Evolutionary conservation across 1,140 invertebrate genomes (phyloP), one percentile per base, ranked within the genome.

Genomic region (Globodera rostochiensis): DNA sequence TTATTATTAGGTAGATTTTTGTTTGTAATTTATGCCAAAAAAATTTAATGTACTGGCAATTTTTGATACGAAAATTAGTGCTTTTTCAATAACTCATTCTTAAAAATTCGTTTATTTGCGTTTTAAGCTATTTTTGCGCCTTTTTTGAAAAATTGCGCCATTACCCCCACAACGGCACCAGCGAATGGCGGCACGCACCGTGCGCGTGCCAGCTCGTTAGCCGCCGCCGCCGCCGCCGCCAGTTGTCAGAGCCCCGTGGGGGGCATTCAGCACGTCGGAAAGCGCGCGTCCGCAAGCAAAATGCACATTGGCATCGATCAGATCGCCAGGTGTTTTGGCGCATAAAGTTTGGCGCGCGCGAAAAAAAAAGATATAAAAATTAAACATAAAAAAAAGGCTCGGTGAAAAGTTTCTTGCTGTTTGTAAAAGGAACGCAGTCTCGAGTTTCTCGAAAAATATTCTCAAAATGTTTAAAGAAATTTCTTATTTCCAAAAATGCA

Each of bases 271-370:
- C 60, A 47, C 19, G 74, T 77, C 50, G 25, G 76, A 45, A 49
- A 64, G 13, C 47, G 71, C 13, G 5, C 15, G 19, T 73, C 71
- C 53, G 19, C 57, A 13, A 73, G 5, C 47, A 73, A 49, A 73
- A 73, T 57, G 71, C 47, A 73, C 71, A 73, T 89, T 49, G 88
- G 88, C 57, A 89, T 89, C 80, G 88, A 89, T 85, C 87, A 89
- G 87, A 89, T 89, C 86, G 88, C 88, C 75, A 88, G 87, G 85
- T 86, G 69, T 47, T 50, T 74, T 80, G 15, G 19, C 36, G 47
- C 46, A 9, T 4, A 47, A 53, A 71, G 15, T 19, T 80, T 75
- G n/a, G 73, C 50, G 11, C 7, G 57, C 57, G 13, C 11, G 15
- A 11, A 64, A 64, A 64, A 64, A 11, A 6, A 15, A 64, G 19